Evolutionary conservation across 1,140 invertebrate genomes (phyloP).

Genomic region (Maconellicoccus hirsutus): DNA sequence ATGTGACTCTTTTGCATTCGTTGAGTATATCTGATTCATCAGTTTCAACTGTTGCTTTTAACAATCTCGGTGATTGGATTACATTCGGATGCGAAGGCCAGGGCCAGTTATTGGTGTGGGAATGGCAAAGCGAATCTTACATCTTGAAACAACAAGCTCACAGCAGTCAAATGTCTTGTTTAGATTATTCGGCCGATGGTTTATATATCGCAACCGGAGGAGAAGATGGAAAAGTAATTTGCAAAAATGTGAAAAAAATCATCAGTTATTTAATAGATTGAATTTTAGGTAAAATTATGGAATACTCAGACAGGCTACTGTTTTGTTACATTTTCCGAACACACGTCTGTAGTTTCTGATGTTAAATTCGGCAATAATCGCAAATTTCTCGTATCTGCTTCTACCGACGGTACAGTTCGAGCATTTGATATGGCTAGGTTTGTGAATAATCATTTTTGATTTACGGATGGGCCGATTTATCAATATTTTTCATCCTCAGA

Average conservation of each 20-base stretch:
- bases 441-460: constrained; percentile 25
- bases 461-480: no score
- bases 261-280: no score
- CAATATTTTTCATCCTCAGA: constrained; percentile 32
- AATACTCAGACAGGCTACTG: constrained; percentile 82
- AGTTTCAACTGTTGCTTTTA: constrained; percentile 70
- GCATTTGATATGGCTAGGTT: constrained; percentile 83
- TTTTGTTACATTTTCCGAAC: constrained; percentile 88
- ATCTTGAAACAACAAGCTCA: constrained; percentile 96
- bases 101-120: constrained; percentile 92
- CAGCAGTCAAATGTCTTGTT: constrained; percentile 71
- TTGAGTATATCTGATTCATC: constrained; percentile 67
- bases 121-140: constrained; percentile 98
- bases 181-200: constrained; percentile 85
- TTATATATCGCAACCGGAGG: constrained; percentile 83
- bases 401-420: constrained; percentile 87
- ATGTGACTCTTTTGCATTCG: constrained; percentile 83
- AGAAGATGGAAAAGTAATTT: constrained; percentile 73
- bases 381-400: constrained; percentile 81
- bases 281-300: constrained; percentile 75
- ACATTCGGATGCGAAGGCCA: constrained; percentile 70
- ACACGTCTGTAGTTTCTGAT: constrained; percentile 65
- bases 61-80: constrained; percentile 87
- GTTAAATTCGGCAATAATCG: constrained; percentile 80
- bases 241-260: no score